These are phyloP conservation scores for Tauraco hartlaubi DNA, from an alignment of 2,797 vertebrate genomes.

Conservation along the genomic window DNA sequence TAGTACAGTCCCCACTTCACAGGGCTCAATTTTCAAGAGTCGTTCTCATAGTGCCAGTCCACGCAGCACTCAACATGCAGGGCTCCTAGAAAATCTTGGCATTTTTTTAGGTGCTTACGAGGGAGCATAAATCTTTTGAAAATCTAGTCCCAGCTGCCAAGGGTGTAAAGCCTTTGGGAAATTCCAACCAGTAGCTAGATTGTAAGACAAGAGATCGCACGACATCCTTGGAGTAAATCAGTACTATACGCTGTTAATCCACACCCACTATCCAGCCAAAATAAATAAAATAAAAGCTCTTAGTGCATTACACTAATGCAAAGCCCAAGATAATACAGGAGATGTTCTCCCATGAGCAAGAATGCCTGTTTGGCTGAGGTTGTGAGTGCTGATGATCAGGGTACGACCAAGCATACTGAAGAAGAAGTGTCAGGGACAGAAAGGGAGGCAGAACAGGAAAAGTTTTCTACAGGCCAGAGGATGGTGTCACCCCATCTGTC, in stretches of 20 bases:
- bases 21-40: background rate
- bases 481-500: background rate
- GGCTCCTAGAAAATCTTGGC: background rate
- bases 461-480: background rate
- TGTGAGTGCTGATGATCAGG: background rate
- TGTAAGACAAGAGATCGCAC: background rate
- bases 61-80: background rate
- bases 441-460: background rate
- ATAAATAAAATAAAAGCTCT: conserved; percentile 46
- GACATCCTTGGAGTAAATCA: conserved; percentile 14
- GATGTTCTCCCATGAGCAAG: background rate
- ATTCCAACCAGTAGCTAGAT: background rate
- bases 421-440: background rate
- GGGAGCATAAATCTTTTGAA: conserved; percentile 1
- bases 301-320: conserved; percentile 12
- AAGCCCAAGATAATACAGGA: background rate
- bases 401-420: background rate
- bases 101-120: conserved; percentile 1
- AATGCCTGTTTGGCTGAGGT: background rate
- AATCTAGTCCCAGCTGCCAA: background rate
- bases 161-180: background rate
- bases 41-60: background rate
- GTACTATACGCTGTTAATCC: conserved; percentile 36
- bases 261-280: conserved; percentile 10
- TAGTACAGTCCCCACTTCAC: background rate